A percentile compares a stretch with the other conserved stretches of the same genome.
Conservation (phyloP, 1,140 invertebrate species). For the Metaphire vulgaris region DNA sequence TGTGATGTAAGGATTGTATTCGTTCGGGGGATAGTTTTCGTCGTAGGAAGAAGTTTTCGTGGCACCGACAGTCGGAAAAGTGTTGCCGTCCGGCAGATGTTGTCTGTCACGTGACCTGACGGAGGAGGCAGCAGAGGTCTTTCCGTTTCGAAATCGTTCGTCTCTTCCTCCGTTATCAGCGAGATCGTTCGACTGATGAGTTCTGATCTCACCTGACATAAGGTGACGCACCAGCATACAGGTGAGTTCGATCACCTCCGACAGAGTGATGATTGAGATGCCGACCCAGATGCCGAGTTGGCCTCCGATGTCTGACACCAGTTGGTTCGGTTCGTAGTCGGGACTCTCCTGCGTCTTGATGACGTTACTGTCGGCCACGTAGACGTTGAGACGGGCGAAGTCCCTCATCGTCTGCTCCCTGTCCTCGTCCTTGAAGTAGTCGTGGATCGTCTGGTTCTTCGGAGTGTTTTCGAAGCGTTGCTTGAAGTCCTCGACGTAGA, state of each 20-base stretch:
- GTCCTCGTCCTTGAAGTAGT: conserved; percentile 17
- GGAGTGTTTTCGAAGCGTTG: conserved; percentile 23
- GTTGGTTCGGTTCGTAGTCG: conserved; percentile 23
- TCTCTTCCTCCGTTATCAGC: neutral
- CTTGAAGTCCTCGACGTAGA: conserved; percentile 23
- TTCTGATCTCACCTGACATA: neutral
- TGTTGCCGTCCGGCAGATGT: neutral
- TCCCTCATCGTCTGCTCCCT: conserved; percentile 20
- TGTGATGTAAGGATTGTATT: neutral
- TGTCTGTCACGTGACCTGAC: neutral
- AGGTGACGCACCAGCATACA: neutral
- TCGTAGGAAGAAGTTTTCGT: neutral
- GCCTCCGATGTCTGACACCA: conserved; percentile 27
- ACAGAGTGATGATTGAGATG: conserved; percentile 26
- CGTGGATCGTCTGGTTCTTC: conserved; percentile 9
- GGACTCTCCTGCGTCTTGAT: conserved; percentile 23
- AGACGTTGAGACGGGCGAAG: conserved; percentile 26
- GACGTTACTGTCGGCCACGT: conserved; percentile 26
- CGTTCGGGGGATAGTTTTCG: neutral
- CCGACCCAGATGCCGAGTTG: conserved; percentile 29
- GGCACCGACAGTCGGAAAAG: neutral
- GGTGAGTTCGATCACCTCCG: conserved; percentile 21
- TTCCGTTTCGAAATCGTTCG: neutral
- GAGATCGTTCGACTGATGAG: neutral
- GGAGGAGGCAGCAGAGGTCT: neutral